Evolutionary conservation across 2,113 vertebrate species (phyloP), one percentile per base, ranked within the genome.

Genomic region (Cyanoliseus patagonus): DNA sequence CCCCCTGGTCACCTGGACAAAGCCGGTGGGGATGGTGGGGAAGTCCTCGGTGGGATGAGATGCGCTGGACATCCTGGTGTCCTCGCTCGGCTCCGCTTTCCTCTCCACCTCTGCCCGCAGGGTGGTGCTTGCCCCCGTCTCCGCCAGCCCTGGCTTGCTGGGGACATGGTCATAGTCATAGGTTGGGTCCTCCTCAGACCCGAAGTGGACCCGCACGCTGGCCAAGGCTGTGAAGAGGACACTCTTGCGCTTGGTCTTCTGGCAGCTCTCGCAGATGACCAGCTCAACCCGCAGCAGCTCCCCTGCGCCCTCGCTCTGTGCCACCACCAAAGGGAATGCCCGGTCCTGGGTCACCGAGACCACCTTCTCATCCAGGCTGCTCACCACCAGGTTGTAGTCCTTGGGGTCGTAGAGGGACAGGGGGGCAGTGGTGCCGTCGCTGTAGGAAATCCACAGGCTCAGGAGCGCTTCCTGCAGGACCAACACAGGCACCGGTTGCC

Each of bases 231-330:
- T 98, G 47, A 98, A 98, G 63, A 99, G 98, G 78, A 99, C 96
- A 1, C 99, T 99, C 96, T 99, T 99, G 96, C 99, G 99, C 78
- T 99, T 99, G 94, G 98, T 99, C 95, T 99, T 99, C 98, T 99
- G 99, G 96, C 99, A 99, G 95, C 98, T 98, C 97, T 99, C 99
- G 0, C 98, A 98, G 95, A 99, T 99, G 93, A 98, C 98, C 97
- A 99, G 99, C 96, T 99, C 99, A 0, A 98, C 97, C 6, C 98
- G 98, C 39, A 99, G 97, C 87, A 99, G 85, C 72, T 99, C 98
- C 3, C 99, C 99, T 0, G 97, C 83, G 0, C 99, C 99, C 96
- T 99, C 99, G 0, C 99, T 99, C 95, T 99, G 98, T 0, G 99
- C 99, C 90, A 98, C 98, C 95, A 99, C 97, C 74, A 99, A 97